Percentiles rank a stretch among this genome's conserved stretches.
These are phyloP conservation scores for Gasteruption jaculator DNA, from an alignment of 2,888 invertebrate genomes.

Conservation along the genomic window DNA sequence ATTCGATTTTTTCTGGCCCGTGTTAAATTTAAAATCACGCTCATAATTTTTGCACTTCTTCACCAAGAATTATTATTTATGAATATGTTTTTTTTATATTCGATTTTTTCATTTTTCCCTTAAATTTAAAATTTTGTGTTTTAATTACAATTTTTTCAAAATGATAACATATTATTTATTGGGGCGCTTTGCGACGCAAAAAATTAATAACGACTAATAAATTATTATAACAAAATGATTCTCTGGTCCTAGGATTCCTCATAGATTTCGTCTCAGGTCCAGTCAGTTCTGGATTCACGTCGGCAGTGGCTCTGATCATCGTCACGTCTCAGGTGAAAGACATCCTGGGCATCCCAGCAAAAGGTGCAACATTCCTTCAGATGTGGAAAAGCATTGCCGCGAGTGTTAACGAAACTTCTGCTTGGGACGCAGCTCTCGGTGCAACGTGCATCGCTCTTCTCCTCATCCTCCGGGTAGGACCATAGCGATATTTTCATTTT, in stretches of 20 bases:
- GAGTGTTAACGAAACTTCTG: slow-evolving; percentile 62
- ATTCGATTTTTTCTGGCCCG: too few relatives aligned
- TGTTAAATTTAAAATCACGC: too few relatives aligned
- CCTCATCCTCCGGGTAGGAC: slow-evolving; percentile 69
- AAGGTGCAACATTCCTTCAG: slow-evolving; percentile 72
- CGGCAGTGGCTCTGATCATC: slow-evolving; percentile 84
- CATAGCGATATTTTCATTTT: background rate
- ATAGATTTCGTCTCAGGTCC: slow-evolving; percentile 88
- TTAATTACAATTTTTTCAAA: too few relatives aligned
- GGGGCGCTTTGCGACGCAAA: too few relatives aligned
- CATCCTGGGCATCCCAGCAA: slow-evolving; percentile 68
- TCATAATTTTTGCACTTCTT: slow-evolving; percentile 9
- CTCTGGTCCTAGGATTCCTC: slow-evolving; percentile 64
- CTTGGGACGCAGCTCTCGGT: slow-evolving; percentile 75
- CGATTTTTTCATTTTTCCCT: slow-evolving; percentile 8
- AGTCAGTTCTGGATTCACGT: slow-evolving; percentile 85
- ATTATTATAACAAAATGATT: too few relatives aligned
- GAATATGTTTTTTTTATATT: slow-evolving; percentile 1
- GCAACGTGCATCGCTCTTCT: slow-evolving; percentile 70
- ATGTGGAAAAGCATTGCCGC: slow-evolving; percentile 71
- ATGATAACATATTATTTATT: too few relatives aligned
- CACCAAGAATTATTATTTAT: too few relatives aligned
- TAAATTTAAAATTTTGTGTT: too few relatives aligned
- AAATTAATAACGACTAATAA: too few relatives aligned
- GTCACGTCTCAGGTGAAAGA: slow-evolving; percentile 86